phyloP scores from a whole-genome alignment of 2,113 vertebrate species.

The Odocoileus hemionus region DNA sequence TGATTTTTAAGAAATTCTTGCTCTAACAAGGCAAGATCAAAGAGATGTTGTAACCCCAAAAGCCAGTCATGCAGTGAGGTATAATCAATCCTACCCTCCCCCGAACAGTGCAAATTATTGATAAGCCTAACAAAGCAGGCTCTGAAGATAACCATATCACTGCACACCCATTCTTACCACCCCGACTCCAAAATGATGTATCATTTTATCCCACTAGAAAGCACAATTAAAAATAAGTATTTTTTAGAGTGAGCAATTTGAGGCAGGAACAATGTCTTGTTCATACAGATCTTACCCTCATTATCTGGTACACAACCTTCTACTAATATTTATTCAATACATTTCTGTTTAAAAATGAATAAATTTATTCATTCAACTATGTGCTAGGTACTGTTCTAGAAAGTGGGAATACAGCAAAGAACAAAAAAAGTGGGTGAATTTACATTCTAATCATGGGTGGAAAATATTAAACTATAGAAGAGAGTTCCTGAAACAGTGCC shows the following conservation, averaged over 20 bases:
- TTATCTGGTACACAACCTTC: neutral
- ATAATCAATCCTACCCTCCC: neutral
- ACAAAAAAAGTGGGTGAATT: neutral
- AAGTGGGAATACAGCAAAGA: neutral
- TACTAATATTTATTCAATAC: neutral
- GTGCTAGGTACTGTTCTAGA: neutral
- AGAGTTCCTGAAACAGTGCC: neutral
- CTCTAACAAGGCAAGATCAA: neutral
- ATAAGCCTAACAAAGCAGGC: neutral
- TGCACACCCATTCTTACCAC: neutral
- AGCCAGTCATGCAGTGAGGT: neutral
- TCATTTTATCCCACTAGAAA: neutral
- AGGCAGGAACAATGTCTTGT: neutral
- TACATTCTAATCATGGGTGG: neutral
- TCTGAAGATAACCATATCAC: neutral
- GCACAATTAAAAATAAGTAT: neutral
- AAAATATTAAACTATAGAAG: neutral
- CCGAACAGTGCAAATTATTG: neutral
- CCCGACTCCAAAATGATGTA: conserved; percentile 6
- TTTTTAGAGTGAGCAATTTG: neutral
- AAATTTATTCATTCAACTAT: neutral
- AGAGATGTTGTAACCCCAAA: neutral
- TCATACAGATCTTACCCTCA: neutral
- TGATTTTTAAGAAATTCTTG: neutral
- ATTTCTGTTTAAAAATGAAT: conserved; percentile 8